A percentile compares a stretch with the other conserved stretches of the same genome.
Evolutionary conservation across 2,888 invertebrate genomes (phyloP).

Genomic region (Oeneis ivallda): DNA sequence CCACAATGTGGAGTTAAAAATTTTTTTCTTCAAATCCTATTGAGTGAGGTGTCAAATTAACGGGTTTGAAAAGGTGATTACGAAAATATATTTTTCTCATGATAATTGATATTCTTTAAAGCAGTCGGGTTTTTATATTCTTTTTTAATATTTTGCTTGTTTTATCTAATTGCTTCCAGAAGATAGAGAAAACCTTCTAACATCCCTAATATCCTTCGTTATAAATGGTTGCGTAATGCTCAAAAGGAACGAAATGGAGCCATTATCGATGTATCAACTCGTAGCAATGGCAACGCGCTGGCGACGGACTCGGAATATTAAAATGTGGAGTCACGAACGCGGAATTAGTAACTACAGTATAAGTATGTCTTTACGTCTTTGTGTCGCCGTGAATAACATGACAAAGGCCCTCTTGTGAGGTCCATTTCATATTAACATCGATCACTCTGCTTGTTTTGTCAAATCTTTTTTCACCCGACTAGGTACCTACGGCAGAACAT

Average conservation of each 20-base stretch:
- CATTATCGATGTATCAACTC: conserved; percentile 69
- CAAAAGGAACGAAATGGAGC: conserved; percentile 26
- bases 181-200: no score
- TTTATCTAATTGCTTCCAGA: no score
- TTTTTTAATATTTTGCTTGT: no score
- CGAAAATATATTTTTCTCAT: no score
- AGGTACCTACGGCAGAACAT: no score
- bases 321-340: conserved; percentile 71
- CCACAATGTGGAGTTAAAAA: no score
- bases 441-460: not conserved
- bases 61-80: no score
- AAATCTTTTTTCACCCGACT: not conserved
- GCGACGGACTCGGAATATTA: conserved; percentile 60
- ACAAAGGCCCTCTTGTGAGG: conserved; percentile 25
- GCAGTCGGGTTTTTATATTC: no score
- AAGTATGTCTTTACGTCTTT: conserved; percentile 6
- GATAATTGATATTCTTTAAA: no score
- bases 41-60: no score
- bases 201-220: not conserved
- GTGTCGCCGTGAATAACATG: not conserved
- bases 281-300: conserved; percentile 59
- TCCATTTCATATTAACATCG: conserved; percentile 11
- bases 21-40: no score
- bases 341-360: conserved; percentile 34
- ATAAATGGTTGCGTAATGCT: conserved; percentile 23